These are phyloP conservation scores for Lepeophtheirus salmonis DNA, from an alignment of 1,140 invertebrate genomes.

Conservation along the genomic window DNA sequence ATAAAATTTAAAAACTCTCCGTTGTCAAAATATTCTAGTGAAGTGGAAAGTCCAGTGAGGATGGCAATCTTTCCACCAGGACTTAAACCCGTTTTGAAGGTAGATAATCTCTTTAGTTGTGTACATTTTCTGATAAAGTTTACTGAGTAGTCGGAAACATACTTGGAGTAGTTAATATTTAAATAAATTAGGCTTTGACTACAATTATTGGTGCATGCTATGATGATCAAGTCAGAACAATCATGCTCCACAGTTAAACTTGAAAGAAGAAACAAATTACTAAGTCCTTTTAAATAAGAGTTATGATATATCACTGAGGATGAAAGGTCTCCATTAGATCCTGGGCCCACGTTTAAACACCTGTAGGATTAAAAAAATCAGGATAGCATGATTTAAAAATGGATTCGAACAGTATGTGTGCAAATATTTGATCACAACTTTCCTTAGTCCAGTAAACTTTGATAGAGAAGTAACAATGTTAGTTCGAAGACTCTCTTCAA, in stretches of 20 bases:
- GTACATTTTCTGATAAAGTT: neutral
- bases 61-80: neutral
- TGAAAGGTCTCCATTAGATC: neutral
- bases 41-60: neutral
- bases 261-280: neutral
- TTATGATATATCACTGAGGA: neutral
- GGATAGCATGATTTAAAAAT: too few relatives aligned
- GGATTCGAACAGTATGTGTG: neutral
- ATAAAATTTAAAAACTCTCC: neutral
- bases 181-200: neutral
- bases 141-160: neutral
- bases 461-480: neutral
- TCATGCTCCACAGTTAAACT: neutral
- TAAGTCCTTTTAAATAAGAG: neutral
- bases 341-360: neutral
- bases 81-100: neutral
- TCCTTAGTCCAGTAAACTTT: neutral
- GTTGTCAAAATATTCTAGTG: neutral
- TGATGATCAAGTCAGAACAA: neutral
- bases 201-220: neutral
- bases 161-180: neutral
- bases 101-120: neutral
- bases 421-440: neutral
- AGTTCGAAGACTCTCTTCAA: neutral
- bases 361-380: neutral